Percentiles rank a stretch among this genome's conserved stretches.
phyloP scores from a whole-genome alignment of 1,140 invertebrate species.

The Drosophila teissieri region DNA sequence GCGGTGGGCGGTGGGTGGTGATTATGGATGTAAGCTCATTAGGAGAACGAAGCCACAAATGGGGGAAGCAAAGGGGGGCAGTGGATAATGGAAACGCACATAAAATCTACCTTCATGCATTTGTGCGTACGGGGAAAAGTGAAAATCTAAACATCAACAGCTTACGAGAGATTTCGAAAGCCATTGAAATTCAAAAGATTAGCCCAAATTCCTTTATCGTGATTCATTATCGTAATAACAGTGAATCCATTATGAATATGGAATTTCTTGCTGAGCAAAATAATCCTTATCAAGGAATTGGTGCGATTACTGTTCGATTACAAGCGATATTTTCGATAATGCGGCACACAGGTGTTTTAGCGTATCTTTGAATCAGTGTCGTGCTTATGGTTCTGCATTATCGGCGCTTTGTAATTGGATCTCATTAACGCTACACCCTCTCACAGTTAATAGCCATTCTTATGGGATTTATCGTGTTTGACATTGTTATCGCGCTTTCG shows the following conservation, averaged over 20 bases:
- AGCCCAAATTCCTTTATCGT: not conserved
- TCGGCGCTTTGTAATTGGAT: not conserved
- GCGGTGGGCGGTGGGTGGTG: not conserved
- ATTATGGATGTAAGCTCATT: constrained; percentile 33
- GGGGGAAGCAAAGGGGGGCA: not conserved
- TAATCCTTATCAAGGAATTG: not conserved
- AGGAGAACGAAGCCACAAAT: constrained; percentile 39
- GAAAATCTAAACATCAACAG: constrained; percentile 9
- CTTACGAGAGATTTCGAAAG: not conserved
- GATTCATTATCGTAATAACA: not conserved
- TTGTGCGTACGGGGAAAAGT: constrained; percentile 5
- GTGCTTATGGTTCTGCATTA: not conserved
- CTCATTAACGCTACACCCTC: constrained; percentile 3
- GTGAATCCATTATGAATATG: not conserved
- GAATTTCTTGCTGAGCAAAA: too few species aligned
- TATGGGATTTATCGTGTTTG: constrained; percentile 37
- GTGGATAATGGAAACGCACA: constrained; percentile 28
- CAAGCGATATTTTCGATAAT: not conserved
- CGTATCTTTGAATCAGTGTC: not conserved
- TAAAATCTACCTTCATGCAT: constrained; percentile 10
- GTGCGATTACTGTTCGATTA: not conserved
- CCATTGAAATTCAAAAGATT: not conserved
- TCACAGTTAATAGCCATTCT: constrained; percentile 17
- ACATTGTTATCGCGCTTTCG: constrained; percentile 17
- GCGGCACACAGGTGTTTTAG: not conserved